phyloP scores from a whole-genome alignment of 2,113 vertebrate species.

The Sceloporus undulatus region DNA sequence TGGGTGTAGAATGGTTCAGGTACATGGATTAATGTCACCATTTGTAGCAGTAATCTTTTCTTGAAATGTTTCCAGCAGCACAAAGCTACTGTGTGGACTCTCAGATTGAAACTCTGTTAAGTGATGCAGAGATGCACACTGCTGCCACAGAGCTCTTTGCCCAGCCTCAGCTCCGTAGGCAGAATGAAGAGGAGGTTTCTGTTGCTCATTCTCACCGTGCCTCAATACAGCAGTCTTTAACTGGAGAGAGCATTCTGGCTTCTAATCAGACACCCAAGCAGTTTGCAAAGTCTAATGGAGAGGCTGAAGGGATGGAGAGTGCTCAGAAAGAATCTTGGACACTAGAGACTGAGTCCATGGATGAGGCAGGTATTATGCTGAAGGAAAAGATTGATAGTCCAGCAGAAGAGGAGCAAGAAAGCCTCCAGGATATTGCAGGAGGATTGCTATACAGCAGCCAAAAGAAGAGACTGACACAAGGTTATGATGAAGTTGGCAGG shows the following conservation, averaged over 20 bases:
- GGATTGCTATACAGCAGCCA: neutral
- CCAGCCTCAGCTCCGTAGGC: conserved; percentile 37
- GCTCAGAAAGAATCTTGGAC: neutral
- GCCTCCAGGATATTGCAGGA: neutral
- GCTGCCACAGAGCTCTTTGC: conserved; percentile 64
- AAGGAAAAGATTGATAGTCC: neutral
- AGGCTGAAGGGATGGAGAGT: accelerated
- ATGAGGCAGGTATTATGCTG: accelerated
- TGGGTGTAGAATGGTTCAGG: neutral
- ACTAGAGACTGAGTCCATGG: accelerated
- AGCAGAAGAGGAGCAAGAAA: neutral
- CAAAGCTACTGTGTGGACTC: conserved; percentile 43
- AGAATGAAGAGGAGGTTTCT: conserved; percentile 6
- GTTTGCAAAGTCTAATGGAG: neutral
- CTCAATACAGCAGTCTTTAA: neutral
- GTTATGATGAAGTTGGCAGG: too few species aligned
- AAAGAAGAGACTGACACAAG: neutral
- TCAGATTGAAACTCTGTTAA: neutral
- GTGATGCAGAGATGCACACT: conserved; percentile 31
- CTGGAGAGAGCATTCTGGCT: neutral
- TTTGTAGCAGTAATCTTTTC: neutral
- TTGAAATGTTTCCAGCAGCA: neutral
- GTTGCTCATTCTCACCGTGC: neutral
- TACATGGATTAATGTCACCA: neutral
- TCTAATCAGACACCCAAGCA: neutral